Base-by-base conservation (phyloP, 2,113 vertebrate genomes). In the Sinocyclocheilus anophthalmus region DNA sequence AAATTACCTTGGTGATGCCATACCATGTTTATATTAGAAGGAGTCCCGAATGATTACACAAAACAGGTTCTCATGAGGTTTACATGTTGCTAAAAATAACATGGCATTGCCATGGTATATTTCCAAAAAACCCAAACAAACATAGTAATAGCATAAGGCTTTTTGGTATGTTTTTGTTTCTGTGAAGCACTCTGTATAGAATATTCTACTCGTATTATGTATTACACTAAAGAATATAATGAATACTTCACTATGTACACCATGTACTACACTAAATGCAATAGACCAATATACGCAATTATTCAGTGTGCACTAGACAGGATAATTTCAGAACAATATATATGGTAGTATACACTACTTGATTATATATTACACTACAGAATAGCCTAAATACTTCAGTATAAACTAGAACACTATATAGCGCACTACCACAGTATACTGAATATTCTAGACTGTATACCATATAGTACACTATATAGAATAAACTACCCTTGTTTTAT, bases 381-480 rank as follows among this genome's bases (percentile, higher is more conserved):
- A 65, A 22, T 59, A 22, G 57, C 57, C 57, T 59, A 22, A 59
- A 67, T 33, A 67, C 65, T 33, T 67, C 63, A 30, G 63, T 67
- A 67, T 67, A 67, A 16, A 67, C 65, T 67, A 65, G 26, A 26
- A 65, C 63, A 65, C 61, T 65, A 67, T 67, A 67, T 26, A 14
- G 63, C 12, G 4, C 61, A 65, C 24, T 16, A 16, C 24, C 24
- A 30, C 26, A 33, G 5, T 67, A 67, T 59, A 22, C 57, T 59
- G 20, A 59, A 59, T 59, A 59, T 9, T 57, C 20, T 59, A 22
- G 57, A 67, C 11, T 16, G 24, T 67, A 67, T 30, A 67, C 63
- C 2, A 65, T 63, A n/a, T 59, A 22, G 2, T 14, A 26, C 5
- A 67, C 3, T 14, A 6, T 65, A 65, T 26, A 26, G 59, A 61